Evolutionary conservation across 2,888 invertebrate species (phyloP).

Genomic region (Eupithecia insigniata): DNA sequence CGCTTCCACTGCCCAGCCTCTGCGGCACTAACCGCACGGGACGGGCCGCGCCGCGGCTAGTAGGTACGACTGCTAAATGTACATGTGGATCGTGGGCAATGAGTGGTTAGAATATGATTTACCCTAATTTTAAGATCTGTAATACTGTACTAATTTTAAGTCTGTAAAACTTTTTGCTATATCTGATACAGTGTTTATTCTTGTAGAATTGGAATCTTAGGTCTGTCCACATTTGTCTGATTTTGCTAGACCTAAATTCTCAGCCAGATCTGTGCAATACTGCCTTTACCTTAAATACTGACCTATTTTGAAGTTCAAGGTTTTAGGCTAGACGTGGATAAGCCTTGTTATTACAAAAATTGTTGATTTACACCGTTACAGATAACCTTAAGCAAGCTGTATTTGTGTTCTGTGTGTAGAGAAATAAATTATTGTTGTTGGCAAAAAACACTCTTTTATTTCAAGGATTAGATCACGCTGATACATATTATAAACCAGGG

Average conservation of each 20-base stretch:
- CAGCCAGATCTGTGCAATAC: not conserved
- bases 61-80: not conserved
- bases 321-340: not conserved
- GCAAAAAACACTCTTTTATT: slow-evolving; percentile 50
- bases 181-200: not conserved
- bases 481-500: too few species aligned
- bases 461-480: too few species aligned
- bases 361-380: slow-evolving; percentile 58
- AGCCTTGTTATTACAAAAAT: slow-evolving; percentile 6
- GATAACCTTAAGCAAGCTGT: slow-evolving; percentile 56
- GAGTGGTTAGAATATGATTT: not conserved
- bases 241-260: not conserved
- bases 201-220: slow-evolving; percentile 31
- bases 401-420: slow-evolving; percentile 68
- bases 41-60: too few species aligned
- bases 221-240: slow-evolving; percentile 16
- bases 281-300: not conserved
- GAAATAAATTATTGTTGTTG: slow-evolving; percentile 83
- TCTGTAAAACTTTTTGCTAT: not conserved
- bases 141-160: too few species aligned
- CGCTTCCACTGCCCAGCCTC: not conserved
- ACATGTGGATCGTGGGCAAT: not conserved
- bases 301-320: not conserved
- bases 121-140: not conserved
- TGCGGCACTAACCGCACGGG: not conserved